Base-by-base conservation (phyloP, 2,888 invertebrate species). In the Epinotia demarniana region DNA sequence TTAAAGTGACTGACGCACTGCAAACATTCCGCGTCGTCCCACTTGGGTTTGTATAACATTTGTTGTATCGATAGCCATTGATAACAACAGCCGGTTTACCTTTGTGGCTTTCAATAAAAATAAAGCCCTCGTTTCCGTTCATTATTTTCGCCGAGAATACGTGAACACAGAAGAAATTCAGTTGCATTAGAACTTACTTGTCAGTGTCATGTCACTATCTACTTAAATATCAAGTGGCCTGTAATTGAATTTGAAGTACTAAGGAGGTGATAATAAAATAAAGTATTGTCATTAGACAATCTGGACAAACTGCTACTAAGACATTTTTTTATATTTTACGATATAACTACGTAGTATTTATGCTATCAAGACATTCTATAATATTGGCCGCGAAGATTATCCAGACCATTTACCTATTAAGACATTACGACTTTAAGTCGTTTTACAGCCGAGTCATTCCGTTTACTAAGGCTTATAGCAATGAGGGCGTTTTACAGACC, bases 51-150 rank as follows among this genome's bases (percentile, higher is more conserved):
- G 61, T 61, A 33, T 61, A 61, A 33, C 33, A 33, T 33, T 61
- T 61, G 61, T 61, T 61, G 61, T 61, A 61, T 61, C 61, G 61
- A 33, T 61, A n/a, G 61, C 61, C 61, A 61, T 61, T 61, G 61
- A 61, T 61, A 23, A 33, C 13, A 27, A 60, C 58, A 23, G 58
- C 3, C 58, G 23, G 23, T 58, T 58, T 58, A 58, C 58, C 23
- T 58, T 58, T 58, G 19, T 58, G 58, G 19, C 58, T 58, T 19
- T 58, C 58, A 2, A 58, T 18, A 58, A 58, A 57, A 5, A 57
- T 57, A 57, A 57, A 57, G 57, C 57, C 57, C 57, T 57, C 57
- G 57, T 57, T 57, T 57, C 57, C 57, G 57, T 57, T 57, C 57
- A 57, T 57, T 57, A 57, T 57, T 49, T 49, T 57, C 11, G 11